phyloP scores from a whole-genome alignment of 2,113 vertebrate genomes.

The Furnarius figulus region DNA sequence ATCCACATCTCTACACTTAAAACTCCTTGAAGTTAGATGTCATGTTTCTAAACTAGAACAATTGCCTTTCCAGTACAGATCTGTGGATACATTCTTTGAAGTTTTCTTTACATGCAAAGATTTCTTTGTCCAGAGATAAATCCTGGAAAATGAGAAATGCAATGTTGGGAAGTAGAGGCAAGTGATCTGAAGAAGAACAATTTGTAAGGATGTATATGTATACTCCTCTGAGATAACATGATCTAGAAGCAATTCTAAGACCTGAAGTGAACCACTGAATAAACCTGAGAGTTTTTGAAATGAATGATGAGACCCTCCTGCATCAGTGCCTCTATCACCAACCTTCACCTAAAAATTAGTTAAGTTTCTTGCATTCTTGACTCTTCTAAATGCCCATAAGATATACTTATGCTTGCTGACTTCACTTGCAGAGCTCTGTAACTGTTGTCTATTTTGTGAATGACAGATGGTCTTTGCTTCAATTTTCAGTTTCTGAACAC shows the following conservation, averaged over 20 bases:
- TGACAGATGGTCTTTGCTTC: neutral
- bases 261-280: neutral
- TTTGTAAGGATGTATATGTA: neutral
- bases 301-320: neutral
- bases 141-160: neutral
- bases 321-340: neutral
- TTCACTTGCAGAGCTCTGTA: neutral
- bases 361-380: neutral
- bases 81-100: neutral
- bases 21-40: neutral
- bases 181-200: neutral
- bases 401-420: neutral
- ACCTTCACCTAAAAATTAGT: neutral
- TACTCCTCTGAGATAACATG: neutral
- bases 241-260: neutral
- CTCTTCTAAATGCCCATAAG: neutral
- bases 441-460: neutral
- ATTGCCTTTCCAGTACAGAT: neutral
- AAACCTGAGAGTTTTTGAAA: neutral
- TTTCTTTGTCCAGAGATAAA: neutral
- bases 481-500: neutral
- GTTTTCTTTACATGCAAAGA: neutral
- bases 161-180: rapidly evolving
- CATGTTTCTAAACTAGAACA: neutral
- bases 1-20: neutral